Conservation (phyloP, 2,113 vertebrate species). For the Rhombomys opimus region DNA sequence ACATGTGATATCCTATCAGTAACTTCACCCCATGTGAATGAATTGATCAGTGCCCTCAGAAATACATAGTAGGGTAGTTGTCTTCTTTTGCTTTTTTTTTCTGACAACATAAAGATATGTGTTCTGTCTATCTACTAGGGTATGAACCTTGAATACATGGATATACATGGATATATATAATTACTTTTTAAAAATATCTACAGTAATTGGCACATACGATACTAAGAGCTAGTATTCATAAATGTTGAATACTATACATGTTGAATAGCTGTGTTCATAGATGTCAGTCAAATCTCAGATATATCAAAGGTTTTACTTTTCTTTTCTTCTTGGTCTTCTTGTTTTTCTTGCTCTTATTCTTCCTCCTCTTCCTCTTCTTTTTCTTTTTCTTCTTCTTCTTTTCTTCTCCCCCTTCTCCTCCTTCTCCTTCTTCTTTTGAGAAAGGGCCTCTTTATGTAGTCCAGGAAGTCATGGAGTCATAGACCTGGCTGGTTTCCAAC, state of each 20-base stretch:
- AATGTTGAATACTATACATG: neutral
- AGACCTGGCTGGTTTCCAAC: neutral
- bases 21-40: neutral
- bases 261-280: too few species aligned
- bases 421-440: neutral
- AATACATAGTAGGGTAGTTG: neutral
- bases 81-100: neutral
- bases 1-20: neutral
- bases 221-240: neutral
- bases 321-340: too few species aligned
- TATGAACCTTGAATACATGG: neutral
- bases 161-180: neutral
- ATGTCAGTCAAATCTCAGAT: neutral
- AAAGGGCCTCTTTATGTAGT: too few species aligned
- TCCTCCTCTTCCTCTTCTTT: too few species aligned
- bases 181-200: neutral
- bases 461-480: too few species aligned
- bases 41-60: neutral
- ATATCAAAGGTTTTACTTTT: neutral
- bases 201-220: neutral
- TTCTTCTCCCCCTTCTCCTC: too few species aligned
- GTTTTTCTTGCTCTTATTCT: too few species aligned
- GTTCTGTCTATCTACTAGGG: neutral
- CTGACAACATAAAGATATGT: neutral
- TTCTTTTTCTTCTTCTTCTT: too few species aligned